A percentile compares a stretch with the other conserved stretches of the same genome.
These are phyloP conservation scores for Physocephala rufipes DNA, from an alignment of 2,888 invertebrate genomes.

Conservation along the genomic window DNA sequence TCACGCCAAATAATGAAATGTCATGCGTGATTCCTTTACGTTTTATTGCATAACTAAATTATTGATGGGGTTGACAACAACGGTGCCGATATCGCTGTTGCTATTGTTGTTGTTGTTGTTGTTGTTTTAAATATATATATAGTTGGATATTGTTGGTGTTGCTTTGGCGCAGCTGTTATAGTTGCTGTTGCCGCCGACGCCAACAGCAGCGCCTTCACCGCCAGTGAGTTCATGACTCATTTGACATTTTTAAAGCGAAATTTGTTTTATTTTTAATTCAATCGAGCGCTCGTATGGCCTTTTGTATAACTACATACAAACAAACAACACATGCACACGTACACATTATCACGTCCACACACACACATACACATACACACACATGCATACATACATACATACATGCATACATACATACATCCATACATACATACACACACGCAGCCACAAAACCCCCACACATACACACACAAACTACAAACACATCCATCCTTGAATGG, in stretches of 20 bases:
- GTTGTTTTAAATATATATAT: neutral
- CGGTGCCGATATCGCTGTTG: neutral
- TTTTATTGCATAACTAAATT: too few species aligned
- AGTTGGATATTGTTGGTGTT: neutral
- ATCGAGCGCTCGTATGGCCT: neutral
- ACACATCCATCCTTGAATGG: too few species aligned
- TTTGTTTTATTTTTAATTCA: slow-evolving; percentile 42
- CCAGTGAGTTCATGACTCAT: slow-evolving; percentile 47
- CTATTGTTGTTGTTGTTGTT: slow-evolving; percentile 17
- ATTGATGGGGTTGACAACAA: neutral
- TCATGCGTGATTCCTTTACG: too few species aligned
- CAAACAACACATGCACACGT: too few species aligned
- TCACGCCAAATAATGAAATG: too few species aligned
- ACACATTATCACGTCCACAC: slow-evolving; percentile 11
- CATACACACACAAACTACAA: too few species aligned
- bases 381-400: slow-evolving; percentile 20
- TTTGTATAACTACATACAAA: neutral
- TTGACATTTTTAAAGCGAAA: slow-evolving; percentile 48
- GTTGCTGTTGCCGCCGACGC: neutral
- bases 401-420: too few species aligned
- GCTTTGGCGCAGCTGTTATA: slow-evolving; percentile 7
- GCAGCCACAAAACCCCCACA: slow-evolving; percentile 10
- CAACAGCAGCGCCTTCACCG: neutral
- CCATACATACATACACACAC: too few species aligned
- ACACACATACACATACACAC: slow-evolving; percentile 25